Evolutionary conservation across 2,113 vertebrate genomes (phyloP).

Genomic region (Xenus cinereus): DNA sequence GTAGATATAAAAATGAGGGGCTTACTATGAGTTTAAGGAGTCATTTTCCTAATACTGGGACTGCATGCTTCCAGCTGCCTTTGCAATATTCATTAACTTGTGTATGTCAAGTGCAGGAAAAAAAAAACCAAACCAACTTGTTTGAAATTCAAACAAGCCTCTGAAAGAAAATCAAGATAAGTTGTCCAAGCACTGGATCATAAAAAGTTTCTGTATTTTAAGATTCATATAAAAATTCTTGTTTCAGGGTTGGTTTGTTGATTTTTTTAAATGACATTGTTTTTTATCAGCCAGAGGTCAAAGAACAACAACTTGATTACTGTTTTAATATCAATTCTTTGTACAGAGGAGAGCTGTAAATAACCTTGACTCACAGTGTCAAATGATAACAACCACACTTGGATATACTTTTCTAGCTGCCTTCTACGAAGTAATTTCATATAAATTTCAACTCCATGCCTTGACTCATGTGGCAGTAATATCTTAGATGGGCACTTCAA

Average conservation of each 20-base stretch:
- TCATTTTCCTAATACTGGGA: background rate
- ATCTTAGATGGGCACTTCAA: background rate
- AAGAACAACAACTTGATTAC: background rate
- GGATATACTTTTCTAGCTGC: background rate
- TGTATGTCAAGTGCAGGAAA: background rate
- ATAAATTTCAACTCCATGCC: background rate
- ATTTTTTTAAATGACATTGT: background rate
- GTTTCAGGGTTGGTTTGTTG: background rate
- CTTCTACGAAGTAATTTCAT: background rate
- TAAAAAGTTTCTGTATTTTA: constrained; percentile 1
- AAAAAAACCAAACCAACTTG: background rate
- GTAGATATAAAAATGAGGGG: background rate
- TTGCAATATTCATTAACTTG: constrained; percentile 7
- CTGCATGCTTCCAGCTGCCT: background rate
- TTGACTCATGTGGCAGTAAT: background rate
- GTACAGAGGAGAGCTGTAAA: background rate
- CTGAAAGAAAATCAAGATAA: constrained; percentile 37
- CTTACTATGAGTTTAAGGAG: background rate
- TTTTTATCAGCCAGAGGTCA: constrained; percentile 29
- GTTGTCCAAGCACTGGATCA: background rate
- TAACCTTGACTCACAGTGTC: background rate
- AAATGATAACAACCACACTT: background rate
- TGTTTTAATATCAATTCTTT: background rate
- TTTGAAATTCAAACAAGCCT: constrained; percentile 45
- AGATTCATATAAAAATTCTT: background rate